Base-by-base conservation (phyloP, 2,797 vertebrate genomes). In the Huso huso region DNA sequence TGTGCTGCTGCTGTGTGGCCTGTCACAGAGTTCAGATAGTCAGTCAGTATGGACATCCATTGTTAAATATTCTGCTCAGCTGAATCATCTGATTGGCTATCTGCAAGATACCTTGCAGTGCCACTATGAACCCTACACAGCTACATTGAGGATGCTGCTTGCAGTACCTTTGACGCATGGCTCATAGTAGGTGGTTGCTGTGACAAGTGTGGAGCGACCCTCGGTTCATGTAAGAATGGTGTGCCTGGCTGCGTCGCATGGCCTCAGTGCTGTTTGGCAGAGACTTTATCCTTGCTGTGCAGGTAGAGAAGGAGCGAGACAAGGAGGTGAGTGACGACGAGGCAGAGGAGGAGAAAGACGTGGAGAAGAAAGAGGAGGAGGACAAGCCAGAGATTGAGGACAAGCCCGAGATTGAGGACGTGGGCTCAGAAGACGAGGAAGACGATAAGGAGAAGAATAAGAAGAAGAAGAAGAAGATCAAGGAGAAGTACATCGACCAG, bases 391-490 rank as follows among this genome's bases (percentile, higher is more conserved):
- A 90, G 0, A 89, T 91, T 6, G 88, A 90, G 1, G 90, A 91
- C 55, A 79, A 89, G 12, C 89, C 89, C 64, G 88, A 90, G 0
- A 89, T 91, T 6, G 88, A 90, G 1, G 90, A 91, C 65, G 93
- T 95, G 1, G 94, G 96, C 10, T 87, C 93, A 3, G 93, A 97
- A 73, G 88, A 92, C 48, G 89, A 90, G 10, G 87, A 90, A 4
- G 85, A 90, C 1, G 95, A 97, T 77, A 96, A 97, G 37, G 93
- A 94, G 11, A 97, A 94, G 71, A 95, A 93, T 70, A 98, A 93
- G 69, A 96, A 95, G 87, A 98, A 95, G 85, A 97, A 96, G 85
- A 94, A 97, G 76, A 97, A 97, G 69, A 95, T 92, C 0, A 97
- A 97, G 66, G 95, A 96, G 6, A 94, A 96, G 70, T 97, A 97